Evolutionary conservation across 2,113 vertebrate species (phyloP), one percentile per base, ranked within the genome.

Genomic region (Colistium nudipinnis): DNA sequence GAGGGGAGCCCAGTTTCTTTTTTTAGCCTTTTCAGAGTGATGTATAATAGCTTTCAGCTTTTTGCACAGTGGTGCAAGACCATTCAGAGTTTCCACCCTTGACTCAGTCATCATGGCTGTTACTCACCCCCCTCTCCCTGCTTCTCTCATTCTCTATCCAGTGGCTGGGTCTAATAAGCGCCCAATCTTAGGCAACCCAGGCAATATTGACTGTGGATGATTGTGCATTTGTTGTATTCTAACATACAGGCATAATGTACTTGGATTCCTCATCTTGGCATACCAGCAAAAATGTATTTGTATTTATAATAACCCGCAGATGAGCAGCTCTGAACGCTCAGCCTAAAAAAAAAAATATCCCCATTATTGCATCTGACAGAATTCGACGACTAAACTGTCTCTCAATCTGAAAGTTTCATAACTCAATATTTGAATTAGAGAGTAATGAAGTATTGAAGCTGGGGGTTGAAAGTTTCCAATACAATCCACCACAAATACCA

Each of bases 31-130:
- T 78, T 57, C 70, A 69, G 79, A 66, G 76, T 83, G 79, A 86
- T 90, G 81, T 85, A 78, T 90, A 90, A 91, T 87, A 80, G 87
- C 81, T 89, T 81, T 75, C 88, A 89, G 88, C 79, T 90, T 91
- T 92, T 87, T 90, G 80, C 85, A 88, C 83, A 81, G 88, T 78
- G 81, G 90, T 38, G 63, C 79, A 47, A 88, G 87, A 90, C 89
- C 84, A 91, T 90, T 93, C 91, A 92, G 86, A 93, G 83, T 93
- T 93, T 92, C 91, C 92, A 92, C 76, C 74, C 87, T 75, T 83
- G 88, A 91, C 80, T 89, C 86, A 87, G 83, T 82, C 70, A 61
- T 53, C 35, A 43, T 62, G 66, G 44, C 72, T 78, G 55, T 59
- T 65, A 56, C 54, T 43, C 6, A 38, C 44, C 67, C 38, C 53